Percentiles rank a stretch among this genome's conserved stretches.
phyloP scores from a whole-genome alignment of 2,113 vertebrate genomes.

The Heteronetta atricapilla region DNA sequence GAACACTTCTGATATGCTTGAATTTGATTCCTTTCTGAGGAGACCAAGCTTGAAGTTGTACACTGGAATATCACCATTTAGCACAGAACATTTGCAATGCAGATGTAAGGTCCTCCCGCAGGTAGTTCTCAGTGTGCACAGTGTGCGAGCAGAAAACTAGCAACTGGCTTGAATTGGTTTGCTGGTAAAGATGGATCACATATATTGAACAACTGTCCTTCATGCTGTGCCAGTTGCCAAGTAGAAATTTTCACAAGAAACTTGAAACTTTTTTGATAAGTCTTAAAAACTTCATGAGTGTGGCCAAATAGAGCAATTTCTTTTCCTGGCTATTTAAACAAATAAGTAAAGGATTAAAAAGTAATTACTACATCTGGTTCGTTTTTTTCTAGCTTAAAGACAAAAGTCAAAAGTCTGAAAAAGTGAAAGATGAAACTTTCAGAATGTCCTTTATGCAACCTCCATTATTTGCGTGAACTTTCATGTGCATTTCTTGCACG shows the following conservation, averaged over 20 bases:
- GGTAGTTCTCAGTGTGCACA: neutral
- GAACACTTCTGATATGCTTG: neutral
- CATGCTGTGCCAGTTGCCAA: neutral
- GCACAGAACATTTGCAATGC: neutral
- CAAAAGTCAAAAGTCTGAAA: neutral
- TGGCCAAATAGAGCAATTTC: neutral
- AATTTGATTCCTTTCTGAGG: neutral
- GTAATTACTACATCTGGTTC: neutral
- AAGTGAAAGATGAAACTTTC: neutral
- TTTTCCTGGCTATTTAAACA: neutral
- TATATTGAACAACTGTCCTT: neutral
- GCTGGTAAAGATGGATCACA: neutral
- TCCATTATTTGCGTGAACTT: neutral
- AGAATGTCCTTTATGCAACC: neutral
- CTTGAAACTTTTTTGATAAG: neutral
- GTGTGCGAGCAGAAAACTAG: neutral
- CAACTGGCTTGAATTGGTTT: neutral
- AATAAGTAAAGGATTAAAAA: too few species aligned
- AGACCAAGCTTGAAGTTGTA: neutral
- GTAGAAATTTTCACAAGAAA: neutral
- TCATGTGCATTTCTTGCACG: neutral
- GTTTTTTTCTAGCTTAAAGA: neutral
- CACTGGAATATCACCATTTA: neutral
- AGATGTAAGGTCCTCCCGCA: neutral
- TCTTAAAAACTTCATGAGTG: neutral